Base-by-base conservation (phyloP, 2,888 invertebrate species). In the Perdita meconis region DNA sequence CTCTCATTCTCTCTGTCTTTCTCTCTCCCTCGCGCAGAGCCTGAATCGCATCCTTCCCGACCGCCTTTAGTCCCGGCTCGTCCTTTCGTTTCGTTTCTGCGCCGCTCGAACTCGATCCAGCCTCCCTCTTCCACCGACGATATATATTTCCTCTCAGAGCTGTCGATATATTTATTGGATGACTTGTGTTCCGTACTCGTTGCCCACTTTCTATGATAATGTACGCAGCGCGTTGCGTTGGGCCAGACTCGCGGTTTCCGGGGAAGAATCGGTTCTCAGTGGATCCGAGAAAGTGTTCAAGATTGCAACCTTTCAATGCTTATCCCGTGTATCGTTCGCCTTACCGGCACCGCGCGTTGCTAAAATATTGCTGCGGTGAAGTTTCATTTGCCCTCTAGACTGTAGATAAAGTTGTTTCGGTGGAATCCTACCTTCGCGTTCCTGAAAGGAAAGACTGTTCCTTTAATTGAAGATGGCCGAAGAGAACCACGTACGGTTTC, bases 191-290 rank as follows among this genome's bases (percentile, higher is more conserved):
- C 57, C 16, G n/a, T n/a, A n/a, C n/a, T n/a, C 57, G 64, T 42
- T 30, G 65, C 65, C 22, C 34, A 61, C 69, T 78, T 60, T 63
- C 69, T 65, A 69, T 61, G 76, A 78, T 69, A 78, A 75, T 61
- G 76, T 57, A 40, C 38, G 22, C 34, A 36, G 59, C 40, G 50
- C 47, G 22, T 34, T 16, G 16, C 40, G 16, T 1, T 50, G 2
- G 22, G 38, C 30, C 50, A 16, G 56, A 50, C 30, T n/a, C 51
- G 44, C 55, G 61, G 59, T 73, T 73, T 71, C 50, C 69, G 26
- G n/a, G 34, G 13, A n/a, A n/a, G 30, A 50, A 24, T 56, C 38
- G n/a, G 40, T 30, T 6, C n/a, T n/a, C 19, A 36, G 16, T 10
- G 19, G 60, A 34, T 42, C 50, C 47, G 34, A 44, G 38, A 69